Evolutionary conservation across 2,797 vertebrate genomes (phyloP), one percentile per base, ranked within the genome.

Genomic region (Danio tinwini): DNA sequence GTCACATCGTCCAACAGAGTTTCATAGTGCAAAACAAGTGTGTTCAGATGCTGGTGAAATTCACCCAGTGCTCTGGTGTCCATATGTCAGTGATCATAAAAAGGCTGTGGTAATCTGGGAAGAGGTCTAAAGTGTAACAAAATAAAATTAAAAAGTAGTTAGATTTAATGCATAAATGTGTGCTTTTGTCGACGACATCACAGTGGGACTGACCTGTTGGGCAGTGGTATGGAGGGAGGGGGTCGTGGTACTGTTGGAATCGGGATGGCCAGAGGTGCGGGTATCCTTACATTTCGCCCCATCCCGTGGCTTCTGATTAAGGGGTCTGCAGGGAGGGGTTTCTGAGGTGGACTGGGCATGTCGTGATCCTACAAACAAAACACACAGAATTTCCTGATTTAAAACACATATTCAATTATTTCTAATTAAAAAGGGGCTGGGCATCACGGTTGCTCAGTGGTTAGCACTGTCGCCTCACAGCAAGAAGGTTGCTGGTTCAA

Each of bases 261-360:
- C 10, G 59, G 69, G 80, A 87, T 76, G 16, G 59, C 87, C 11
- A 82, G 62, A 4, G 74, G 42, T 40, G 69, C 6, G 19, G 88
- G 84, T 55, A 86, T 82, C 11, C 83, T 87, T 7, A 89, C 82
- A 17, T 82, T 71, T 0, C 83, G 74, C 21, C 73, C 83, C 50
- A 83, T 76, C 42, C 92, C 93, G 0, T 88, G 65, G 2, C 74
- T 86, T 90, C 94, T 93, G 76, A 71, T 90, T 83, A 93, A 82
- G 10, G 97, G 97, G 69, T 96, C 94, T 0, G 98, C 97, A 0
- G 98, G 98, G 13, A 98, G 93, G 3, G 97, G 97, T 88, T 97
- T 99, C 92, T 91, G 94, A 67, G 98, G 98, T 49, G 98, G 94
- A 84, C 90, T 95, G 70, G 97, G 98, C 84, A 96, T 98, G 67